These are phyloP conservation scores for Megathymus violae DNA, from an alignment of 1,140 invertebrate genomes.

Conservation along the genomic window DNA sequence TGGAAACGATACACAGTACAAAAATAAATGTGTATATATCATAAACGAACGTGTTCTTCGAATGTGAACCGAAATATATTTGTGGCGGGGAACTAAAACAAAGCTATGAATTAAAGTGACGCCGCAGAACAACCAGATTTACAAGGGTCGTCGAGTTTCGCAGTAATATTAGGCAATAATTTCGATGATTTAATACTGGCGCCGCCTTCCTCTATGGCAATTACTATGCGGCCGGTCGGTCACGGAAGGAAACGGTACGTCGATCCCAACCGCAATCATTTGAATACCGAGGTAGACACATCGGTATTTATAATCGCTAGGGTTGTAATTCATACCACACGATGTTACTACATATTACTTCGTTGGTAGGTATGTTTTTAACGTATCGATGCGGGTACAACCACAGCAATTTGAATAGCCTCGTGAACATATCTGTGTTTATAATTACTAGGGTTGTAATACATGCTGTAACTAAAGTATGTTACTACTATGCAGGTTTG, in stretches of 20 bases:
- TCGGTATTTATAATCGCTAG: constrained; percentile 62
- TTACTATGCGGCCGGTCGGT: constrained; percentile 72
- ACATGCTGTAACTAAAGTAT: too few relatives aligned
- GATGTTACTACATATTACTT: constrained; percentile 65
- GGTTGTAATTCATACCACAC: constrained; percentile 66
- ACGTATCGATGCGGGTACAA: too few relatives aligned
- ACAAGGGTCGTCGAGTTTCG: constrained; percentile 59
- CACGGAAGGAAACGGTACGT: constrained; percentile 74
- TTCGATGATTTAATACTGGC: constrained; percentile 74
- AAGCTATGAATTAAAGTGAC: constrained; percentile 70
- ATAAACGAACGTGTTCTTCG: constrained; percentile 38
- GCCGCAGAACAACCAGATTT: constrained; percentile 72
- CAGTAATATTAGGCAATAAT: constrained; percentile 78
- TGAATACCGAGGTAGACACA: constrained; percentile 75
- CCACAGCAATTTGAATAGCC: too few relatives aligned
- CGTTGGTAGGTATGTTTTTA: too few relatives aligned
- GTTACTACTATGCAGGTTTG: too few relatives aligned
- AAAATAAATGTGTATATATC: too few relatives aligned
- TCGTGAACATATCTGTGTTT: too few relatives aligned
- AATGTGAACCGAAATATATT: constrained; percentile 64
- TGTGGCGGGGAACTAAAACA: constrained; percentile 57
- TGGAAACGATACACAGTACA: too few relatives aligned
- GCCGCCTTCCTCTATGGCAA: constrained; percentile 67
- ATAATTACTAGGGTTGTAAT: too few relatives aligned
- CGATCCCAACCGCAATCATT: constrained; percentile 75